Evolutionary conservation across 2,888 invertebrate genomes (phyloP).

Genomic region (Bembecia ichneumoniformis): DNA sequence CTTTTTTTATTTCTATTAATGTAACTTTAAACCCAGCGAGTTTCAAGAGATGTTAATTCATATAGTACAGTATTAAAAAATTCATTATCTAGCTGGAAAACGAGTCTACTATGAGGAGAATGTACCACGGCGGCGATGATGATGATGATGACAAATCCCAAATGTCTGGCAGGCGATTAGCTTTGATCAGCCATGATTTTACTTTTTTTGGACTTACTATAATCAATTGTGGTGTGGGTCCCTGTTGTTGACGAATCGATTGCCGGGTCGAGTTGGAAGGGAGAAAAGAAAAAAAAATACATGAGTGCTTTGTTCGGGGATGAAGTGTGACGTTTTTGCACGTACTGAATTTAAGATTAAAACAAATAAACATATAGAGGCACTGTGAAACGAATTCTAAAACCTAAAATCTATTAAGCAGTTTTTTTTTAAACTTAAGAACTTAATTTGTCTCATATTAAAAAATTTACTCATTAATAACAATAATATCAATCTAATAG

Average conservation of each 20-base stretch:
- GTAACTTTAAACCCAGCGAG: not conserved
- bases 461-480: too few species aligned
- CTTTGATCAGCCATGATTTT: constrained; percentile 2
- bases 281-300: constrained; percentile 38
- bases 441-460: too few species aligned
- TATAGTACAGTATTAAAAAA: not conserved
- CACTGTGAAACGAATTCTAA: too few species aligned
- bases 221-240: constrained; percentile 66
- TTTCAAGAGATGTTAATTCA: not conserved
- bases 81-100: not conserved
- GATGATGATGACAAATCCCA: constrained; percentile 6
- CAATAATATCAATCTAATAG: too few species aligned
- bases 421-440: too few species aligned
- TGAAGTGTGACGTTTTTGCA: too few species aligned
- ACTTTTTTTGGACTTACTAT: constrained; percentile 51
- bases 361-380: too few species aligned
- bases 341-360: too few species aligned
- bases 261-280: constrained; percentile 28
- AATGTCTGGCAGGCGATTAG: constrained; percentile 3
- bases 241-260: constrained; percentile 38
- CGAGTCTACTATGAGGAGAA: not conserved
- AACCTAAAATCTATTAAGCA: too few species aligned
- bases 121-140: not conserved
- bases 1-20: not conserved
- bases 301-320: constrained; percentile 19